Percentiles rank a stretch among this genome's conserved stretches.
Evolutionary conservation across 2,113 vertebrate genomes (phyloP).

Genomic region (Planiliza haematocheilus): DNA sequence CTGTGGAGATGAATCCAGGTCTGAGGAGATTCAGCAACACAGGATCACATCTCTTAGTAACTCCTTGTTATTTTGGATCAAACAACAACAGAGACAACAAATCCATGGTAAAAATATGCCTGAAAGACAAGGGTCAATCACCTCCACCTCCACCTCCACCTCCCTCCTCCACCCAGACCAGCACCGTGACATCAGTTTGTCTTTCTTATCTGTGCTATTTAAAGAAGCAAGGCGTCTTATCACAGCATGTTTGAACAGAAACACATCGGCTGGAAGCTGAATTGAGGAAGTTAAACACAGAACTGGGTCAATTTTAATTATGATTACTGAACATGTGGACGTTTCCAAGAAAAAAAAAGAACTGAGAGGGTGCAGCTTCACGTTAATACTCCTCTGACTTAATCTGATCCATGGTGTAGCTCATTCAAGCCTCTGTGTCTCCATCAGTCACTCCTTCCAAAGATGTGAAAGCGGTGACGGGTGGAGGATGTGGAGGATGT

Average conservation of each 20-base stretch:
- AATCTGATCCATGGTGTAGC: not conserved
- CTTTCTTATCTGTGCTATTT: slow-evolving; percentile 1
- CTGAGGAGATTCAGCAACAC: too few relatives aligned
- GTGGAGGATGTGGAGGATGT: slow-evolving; percentile 74
- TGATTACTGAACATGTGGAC: not conserved
- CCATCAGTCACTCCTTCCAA: slow-evolving; percentile 85
- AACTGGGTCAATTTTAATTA: not conserved
- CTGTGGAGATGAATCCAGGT: too few relatives aligned
- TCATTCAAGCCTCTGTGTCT: not conserved
- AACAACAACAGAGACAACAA: too few relatives aligned
- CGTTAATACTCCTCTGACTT: too few relatives aligned
- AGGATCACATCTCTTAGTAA: too few relatives aligned
- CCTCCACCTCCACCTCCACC: too few relatives aligned
- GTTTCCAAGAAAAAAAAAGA: too few relatives aligned
- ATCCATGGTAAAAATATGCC: too few relatives aligned
- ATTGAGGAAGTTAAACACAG: slow-evolving; percentile 15
- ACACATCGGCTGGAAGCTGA: not conserved
- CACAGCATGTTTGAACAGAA: slow-evolving; percentile 9
- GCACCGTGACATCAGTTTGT: not conserved
- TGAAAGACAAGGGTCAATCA: too few relatives aligned
- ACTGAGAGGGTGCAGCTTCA: too few relatives aligned
- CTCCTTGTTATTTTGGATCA: too few relatives aligned
- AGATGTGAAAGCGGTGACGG: slow-evolving; percentile 86
- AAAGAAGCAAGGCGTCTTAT: not conserved
- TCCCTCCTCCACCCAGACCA: not conserved